A percentile compares a stretch with the other conserved stretches of the same genome.
Evolutionary conservation across 2,888 invertebrate species (phyloP).

Genomic region (Spodoptera picta): DNA sequence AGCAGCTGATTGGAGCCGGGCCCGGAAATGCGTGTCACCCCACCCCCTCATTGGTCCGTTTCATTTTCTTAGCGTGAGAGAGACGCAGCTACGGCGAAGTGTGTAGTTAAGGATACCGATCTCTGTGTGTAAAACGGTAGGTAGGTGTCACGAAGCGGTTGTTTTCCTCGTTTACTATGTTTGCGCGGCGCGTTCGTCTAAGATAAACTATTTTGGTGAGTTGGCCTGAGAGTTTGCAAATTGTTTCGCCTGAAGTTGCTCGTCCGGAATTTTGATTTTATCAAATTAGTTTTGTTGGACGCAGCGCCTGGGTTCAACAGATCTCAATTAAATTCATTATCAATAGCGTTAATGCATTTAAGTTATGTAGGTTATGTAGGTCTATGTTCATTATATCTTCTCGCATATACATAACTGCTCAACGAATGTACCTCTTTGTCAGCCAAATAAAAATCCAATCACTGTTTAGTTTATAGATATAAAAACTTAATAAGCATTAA

Average conservation of each 20-base stretch:
- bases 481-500: too few species aligned
- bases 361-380: too few species aligned
- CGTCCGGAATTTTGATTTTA: constrained; percentile 75
- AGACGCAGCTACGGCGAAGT: constrained; percentile 84
- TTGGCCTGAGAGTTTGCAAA: constrained; percentile 75
- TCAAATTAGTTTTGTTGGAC: constrained; percentile 68
- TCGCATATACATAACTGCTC: too few species aligned
- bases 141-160: constrained; percentile 80
- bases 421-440: too few species aligned
- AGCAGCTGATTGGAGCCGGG: constrained; percentile 89
- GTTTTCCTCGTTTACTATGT: constrained; percentile 79
- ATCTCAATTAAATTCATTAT: constrained; percentile 16
- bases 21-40: constrained; percentile 89
- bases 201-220: constrained; percentile 84
- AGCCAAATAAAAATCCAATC: too few species aligned
- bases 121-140: constrained; percentile 82
- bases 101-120: constrained; percentile 85
- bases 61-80: constrained; percentile 88
- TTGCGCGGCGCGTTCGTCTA: constrained; percentile 73
- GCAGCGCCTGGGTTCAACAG: constrained; percentile 17
- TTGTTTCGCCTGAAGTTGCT: constrained; percentile 75
- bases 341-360: neutral
- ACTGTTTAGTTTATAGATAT: too few species aligned
- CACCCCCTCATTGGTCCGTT: constrained; percentile 89
- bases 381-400: too few species aligned